These are phyloP conservation scores for Drosophila conformis DNA, from an alignment of 2,888 invertebrate species.

Conservation along the genomic window DNA sequence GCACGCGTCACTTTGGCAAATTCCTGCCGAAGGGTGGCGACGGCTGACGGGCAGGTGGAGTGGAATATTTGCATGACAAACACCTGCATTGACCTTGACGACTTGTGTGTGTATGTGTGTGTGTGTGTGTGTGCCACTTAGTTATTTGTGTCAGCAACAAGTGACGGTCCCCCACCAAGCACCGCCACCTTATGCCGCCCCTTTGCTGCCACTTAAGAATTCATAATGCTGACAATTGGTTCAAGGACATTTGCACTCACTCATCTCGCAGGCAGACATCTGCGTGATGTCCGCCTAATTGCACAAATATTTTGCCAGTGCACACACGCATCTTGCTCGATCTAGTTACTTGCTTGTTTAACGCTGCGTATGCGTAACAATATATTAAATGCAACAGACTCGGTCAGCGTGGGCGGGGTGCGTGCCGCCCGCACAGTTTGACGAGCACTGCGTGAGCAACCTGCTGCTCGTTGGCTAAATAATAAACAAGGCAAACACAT, in stretches of 20 bases:
- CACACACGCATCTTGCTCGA: slow-evolving; percentile 15
- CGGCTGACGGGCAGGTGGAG: neutral
- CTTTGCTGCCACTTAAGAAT: neutral
- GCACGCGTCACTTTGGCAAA: slow-evolving; percentile 45
- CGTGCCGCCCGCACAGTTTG: slow-evolving; percentile 32
- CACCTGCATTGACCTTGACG: slow-evolving; percentile 58
- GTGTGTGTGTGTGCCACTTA: slow-evolving; percentile 6
- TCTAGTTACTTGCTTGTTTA: slow-evolving; percentile 38
- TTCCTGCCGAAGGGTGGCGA: neutral
- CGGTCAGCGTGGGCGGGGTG: slow-evolving; percentile 37
- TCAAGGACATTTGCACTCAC: slow-evolving; percentile 68
- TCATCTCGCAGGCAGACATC: slow-evolving; percentile 24
- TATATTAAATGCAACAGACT: slow-evolving; percentile 44
- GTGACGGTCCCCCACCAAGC: slow-evolving; percentile 30
- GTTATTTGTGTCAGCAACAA: slow-evolving; percentile 56
- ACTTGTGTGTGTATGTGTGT: no score
- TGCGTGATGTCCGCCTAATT: slow-evolving; percentile 37
- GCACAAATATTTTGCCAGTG: slow-evolving; percentile 42
- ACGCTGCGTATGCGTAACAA: slow-evolving; percentile 66
- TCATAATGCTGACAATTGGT: slow-evolving; percentile 56
- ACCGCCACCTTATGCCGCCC: neutral
- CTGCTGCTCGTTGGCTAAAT: slow-evolving; percentile 9
- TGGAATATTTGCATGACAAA: slow-evolving; percentile 9
- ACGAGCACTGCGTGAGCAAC: slow-evolving; percentile 13
- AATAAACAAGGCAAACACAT: slow-evolving; percentile 30